These are phyloP conservation scores for Drepana falcataria DNA, from an alignment of 2,888 invertebrate species.

Conservation along the genomic window DNA sequence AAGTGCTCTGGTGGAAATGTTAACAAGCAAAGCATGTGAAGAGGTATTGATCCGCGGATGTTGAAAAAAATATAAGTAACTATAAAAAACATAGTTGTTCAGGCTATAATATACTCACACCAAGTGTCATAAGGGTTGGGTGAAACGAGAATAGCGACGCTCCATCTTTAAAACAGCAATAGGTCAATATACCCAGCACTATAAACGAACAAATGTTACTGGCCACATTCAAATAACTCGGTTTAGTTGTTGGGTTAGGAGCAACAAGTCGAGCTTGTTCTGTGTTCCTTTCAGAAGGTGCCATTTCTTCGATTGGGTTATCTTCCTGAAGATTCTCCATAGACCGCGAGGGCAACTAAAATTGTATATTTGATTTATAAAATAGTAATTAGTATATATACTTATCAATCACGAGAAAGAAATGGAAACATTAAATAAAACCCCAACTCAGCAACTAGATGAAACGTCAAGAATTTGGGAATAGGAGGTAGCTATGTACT, in stretches of 20 bases:
- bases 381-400: no score
- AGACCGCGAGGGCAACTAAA: slow-evolving; percentile 2
- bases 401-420: no score
- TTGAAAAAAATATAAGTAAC: neutral
- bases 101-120: slow-evolving; percentile 45
- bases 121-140: slow-evolving; percentile 65
- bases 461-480: no score
- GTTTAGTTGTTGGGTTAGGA: slow-evolving; percentile 39
- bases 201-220: slow-evolving; percentile 56
- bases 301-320: slow-evolving; percentile 38
- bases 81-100: neutral
- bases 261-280: slow-evolving; percentile 60
- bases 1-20: no score
- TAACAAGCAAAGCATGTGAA: neutral
- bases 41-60: slow-evolving; percentile 2
- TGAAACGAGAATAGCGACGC: slow-evolving; percentile 66
- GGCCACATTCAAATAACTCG: slow-evolving; percentile 57
- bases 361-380: neutral
- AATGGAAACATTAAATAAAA: no score
- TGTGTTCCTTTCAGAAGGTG: slow-evolving; percentile 43
- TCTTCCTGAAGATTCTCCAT: slow-evolving; percentile 31
- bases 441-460: no score
- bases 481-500: no score
- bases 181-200: slow-evolving; percentile 51
- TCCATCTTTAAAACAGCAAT: slow-evolving; percentile 55